These are phyloP conservation scores for Merops nubicus DNA, from an alignment of 2,113 vertebrate species.

Conservation along the genomic window DNA sequence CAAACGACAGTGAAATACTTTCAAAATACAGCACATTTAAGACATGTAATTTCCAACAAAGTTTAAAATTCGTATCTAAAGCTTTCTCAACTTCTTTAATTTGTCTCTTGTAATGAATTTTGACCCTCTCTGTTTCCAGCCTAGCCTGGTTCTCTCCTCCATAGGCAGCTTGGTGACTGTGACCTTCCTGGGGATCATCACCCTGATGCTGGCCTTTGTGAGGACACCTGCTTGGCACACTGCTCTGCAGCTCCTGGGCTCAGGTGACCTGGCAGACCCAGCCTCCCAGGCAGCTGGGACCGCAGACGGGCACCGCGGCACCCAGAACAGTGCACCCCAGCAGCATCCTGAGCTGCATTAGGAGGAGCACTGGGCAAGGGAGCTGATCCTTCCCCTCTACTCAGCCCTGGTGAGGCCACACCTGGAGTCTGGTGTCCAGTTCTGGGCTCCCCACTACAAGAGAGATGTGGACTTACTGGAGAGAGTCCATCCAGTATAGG, in stretches of 20 bases:
- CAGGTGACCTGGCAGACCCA: accelerated
- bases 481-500: neutral
- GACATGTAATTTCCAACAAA: neutral
- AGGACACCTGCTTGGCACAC: accelerated
- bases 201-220: neutral
- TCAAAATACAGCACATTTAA: neutral
- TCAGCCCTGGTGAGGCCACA: neutral
- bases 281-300: neutral
- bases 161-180: neutral
- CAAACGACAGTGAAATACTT: neutral
- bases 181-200: neutral
- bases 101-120: neutral
- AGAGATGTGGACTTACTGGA: neutral
- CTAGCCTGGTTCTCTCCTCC: neutral
- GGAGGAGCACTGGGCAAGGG: neutral
- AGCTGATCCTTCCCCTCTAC: neutral
- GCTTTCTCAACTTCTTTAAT: neutral
- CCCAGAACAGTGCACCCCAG: neutral
- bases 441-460: neutral
- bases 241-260: accelerated
- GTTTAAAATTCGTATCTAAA: neutral
- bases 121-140: neutral
- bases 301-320: accelerated
- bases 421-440: neutral
- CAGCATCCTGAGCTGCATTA: neutral